phyloP scores from a whole-genome alignment of 37 sponge, comb jelly and placozoan genomes.

The Ephydatia muelleri region DNA sequence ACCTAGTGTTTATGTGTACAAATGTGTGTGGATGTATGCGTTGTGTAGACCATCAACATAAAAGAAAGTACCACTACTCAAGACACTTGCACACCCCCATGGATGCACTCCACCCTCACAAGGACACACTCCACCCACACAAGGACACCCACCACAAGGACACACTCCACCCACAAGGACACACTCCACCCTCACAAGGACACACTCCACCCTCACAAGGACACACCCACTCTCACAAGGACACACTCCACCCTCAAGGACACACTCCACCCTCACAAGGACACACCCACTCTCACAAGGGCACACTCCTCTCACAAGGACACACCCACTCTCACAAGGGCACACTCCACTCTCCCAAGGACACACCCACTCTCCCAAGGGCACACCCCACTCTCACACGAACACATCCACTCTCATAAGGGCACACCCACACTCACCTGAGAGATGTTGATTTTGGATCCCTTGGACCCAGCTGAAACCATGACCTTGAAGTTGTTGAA shows the following conservation, averaged over 20 bases:
- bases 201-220: background rate
- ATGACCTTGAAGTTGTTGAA: constrained; percentile 99
- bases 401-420: background rate
- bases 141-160: too few species aligned
- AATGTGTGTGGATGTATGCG: background rate
- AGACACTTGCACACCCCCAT: background rate
- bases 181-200: background rate
- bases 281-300: background rate
- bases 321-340: background rate
- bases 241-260: background rate
- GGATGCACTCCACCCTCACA: background rate
- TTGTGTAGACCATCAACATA: background rate
- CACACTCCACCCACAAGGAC: background rate
- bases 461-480: constrained; percentile 99
- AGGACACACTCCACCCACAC: background rate
- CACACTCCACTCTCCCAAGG: background rate
- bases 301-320: background rate
- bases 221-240: too few species aligned
- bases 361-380: background rate
- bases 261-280: background rate
- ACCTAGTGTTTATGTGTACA: constrained; percentile 50
- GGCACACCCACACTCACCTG: constrained; percentile 58
- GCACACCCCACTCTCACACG: background rate
- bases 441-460: constrained; percentile 99
- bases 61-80: background rate